Evolutionary conservation across 2,113 vertebrate species (phyloP).

Genomic region (Anhinga anhinga): DNA sequence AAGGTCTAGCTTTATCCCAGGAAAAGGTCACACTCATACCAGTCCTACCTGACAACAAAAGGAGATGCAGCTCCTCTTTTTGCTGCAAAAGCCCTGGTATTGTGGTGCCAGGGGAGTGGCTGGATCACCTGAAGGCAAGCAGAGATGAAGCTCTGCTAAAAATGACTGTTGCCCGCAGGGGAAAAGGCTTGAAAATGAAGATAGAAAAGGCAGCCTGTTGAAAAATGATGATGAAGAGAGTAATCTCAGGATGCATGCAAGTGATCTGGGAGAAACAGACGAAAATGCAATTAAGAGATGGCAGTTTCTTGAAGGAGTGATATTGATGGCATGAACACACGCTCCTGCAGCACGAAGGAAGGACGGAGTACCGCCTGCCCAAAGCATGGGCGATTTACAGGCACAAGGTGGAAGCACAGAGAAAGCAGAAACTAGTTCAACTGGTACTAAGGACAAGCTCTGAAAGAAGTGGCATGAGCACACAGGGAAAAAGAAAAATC

Average conservation of each 20-base stretch:
- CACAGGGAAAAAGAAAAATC: neutral
- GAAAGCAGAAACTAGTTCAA: neutral
- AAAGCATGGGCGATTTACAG: neutral
- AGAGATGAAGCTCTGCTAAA: neutral
- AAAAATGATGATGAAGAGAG: neutral
- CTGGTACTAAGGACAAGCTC: neutral
- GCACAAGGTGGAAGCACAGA: neutral
- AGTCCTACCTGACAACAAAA: neutral
- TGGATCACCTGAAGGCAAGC: neutral
- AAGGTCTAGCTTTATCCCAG: neutral
- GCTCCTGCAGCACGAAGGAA: neutral
- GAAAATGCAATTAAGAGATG: neutral
- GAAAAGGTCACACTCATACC: neutral
- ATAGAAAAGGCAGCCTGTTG: neutral
- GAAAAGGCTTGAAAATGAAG: neutral
- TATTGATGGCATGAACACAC: neutral
- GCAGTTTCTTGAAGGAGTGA: neutral
- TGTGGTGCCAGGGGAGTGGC: neutral
- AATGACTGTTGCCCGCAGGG: neutral
- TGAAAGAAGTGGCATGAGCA: neutral
- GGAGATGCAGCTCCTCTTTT: neutral
- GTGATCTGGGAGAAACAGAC: neutral
- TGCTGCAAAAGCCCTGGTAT: neutral
- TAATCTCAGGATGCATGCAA: neutral
- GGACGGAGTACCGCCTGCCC: neutral